Base-by-base conservation (phyloP, 2,888 invertebrate genomes). In the Macaria liturata region DNA sequence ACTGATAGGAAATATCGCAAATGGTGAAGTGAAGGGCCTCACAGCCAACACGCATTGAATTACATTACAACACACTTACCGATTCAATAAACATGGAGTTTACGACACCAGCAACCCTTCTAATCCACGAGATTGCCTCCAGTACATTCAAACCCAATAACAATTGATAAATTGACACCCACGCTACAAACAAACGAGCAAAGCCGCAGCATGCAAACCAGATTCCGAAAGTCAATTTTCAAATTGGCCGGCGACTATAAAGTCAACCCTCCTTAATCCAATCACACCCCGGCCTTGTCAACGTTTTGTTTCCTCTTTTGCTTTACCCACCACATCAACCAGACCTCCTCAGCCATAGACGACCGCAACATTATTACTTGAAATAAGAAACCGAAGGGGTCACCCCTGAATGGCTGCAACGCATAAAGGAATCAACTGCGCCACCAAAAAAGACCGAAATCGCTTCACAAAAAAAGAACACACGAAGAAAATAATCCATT, bases 401-500 rank as follows among this genome's bases (percentile, higher is more conserved):
- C 86, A 59, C 48, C 32, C 39, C 62, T 74, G 73, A 79, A 63
- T 79, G 83, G 84, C 54, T 64, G 52, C 61, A 61, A 67, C 65
- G 61, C 65, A 80, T 78, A 81, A 84, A 82, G 73, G 76, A 78
- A 76, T 69, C 66, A 69, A 67, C 67, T 67, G 65, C 66, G 70
- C 67, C 66, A 63, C 68, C 68, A 76, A 72, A 78, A 57, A 76
- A 76, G 72, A 72, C 64, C 65, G 71, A 78, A 82, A 81, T 83
- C 82, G 83, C 77, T 81, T 83, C 76, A 82, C 76, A 73, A 84
- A 87, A 89, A 87, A 84, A 81, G 80, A 86, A 86, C 84, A 84
- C 81, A 80, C 78, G 80, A 88, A 87, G 88, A 88, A 89, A 88
- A 91, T 91, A 92, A 91, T 92, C 91, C 91, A 91, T 88, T 90